Evolutionary conservation across 2,888 invertebrate genomes (phyloP), one percentile per base, ranked within the genome.

Genomic region (Coleophora flavipennella): DNA sequence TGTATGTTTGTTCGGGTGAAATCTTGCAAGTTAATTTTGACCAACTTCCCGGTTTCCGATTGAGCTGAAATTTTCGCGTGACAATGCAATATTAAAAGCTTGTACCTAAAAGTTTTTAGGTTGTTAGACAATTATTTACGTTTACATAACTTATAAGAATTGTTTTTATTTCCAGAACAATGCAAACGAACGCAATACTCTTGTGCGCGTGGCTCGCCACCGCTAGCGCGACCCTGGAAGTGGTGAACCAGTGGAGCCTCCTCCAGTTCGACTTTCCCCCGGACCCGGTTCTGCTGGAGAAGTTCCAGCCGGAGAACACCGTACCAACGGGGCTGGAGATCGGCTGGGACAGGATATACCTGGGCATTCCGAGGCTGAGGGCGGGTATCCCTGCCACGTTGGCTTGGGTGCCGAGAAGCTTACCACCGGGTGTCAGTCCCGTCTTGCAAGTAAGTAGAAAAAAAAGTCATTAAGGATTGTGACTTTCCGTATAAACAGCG

Each of bases 271-370:
- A 91, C 68, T 89, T 91, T 54, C 89, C 90, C 0, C 86, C 87
- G 36, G 87, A 89, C 54, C 89, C 88, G 1, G 70, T 83, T 4
- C 73, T 79, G 8, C 68, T 89, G 51, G 77, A 84, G 51, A 85
- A 85, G 65, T 91, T 86, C 64, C 89, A 88, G 47, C 91, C 92
- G 0, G 90, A 91, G 60, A 92, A 92, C 67, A 89, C 91, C 0
- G 89, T 93, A 3, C 89, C 92, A 29, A 93, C 94, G 0, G 94
- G 94, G 1, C 62, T 94, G 44, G 93, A 92, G 57, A 79, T 93
- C 26, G 88, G 88, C 2, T 87, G 88, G 72, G 90, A 93, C 55
- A 84, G 90, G 44, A 77, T 94, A 20, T 94, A 93, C 62, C 44
- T 95, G n/a, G 89, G 92, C 1, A 89, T 90, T 9, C 94, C 94